Conservation (phyloP, 2,797 vertebrate species). For the Trematomus bernacchii region DNA sequence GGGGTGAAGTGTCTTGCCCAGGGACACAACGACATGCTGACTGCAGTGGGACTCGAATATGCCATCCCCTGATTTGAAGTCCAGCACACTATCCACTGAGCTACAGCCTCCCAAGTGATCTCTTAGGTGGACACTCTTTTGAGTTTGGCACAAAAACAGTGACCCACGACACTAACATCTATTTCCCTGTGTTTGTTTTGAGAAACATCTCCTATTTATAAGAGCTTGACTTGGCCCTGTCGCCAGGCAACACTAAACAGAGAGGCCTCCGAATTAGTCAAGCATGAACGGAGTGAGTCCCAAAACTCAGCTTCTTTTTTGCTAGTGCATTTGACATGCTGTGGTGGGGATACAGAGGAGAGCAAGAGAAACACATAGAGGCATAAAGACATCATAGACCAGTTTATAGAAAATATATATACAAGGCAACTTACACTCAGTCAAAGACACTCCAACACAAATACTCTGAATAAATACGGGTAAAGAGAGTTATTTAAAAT, state of each 20-base stretch:
- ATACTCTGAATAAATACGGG: not conserved
- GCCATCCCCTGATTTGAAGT: no score
- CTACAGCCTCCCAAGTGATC: not conserved
- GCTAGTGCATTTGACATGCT: constrained; percentile 48
- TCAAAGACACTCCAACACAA: not conserved
- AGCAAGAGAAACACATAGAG: constrained; percentile 12
- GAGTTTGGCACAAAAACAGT: constrained; percentile 33
- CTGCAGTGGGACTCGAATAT: no score
- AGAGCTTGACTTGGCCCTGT: constrained; percentile 61
- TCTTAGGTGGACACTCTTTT: constrained; percentile 11
- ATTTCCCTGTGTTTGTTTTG: constrained; percentile 56
- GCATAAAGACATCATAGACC: constrained; percentile 15
- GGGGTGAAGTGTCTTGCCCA: no score
- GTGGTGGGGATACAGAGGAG: constrained; percentile 7
- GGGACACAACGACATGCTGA: no score
- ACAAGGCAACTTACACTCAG: not conserved
- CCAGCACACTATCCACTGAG: no score
- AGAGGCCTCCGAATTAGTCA: constrained; percentile 64
- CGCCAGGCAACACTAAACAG: constrained; percentile 64
- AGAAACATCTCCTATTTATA: constrained; percentile 60
- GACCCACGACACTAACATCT: constrained; percentile 48
- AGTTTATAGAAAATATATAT: not conserved
- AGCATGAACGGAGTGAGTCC: constrained; percentile 62
- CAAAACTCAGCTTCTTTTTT: constrained; percentile 58
- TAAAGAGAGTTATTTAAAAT: not conserved